Base-by-base conservation (phyloP, 2,888 invertebrate species). In the Xanthorhoe designata region DNA sequence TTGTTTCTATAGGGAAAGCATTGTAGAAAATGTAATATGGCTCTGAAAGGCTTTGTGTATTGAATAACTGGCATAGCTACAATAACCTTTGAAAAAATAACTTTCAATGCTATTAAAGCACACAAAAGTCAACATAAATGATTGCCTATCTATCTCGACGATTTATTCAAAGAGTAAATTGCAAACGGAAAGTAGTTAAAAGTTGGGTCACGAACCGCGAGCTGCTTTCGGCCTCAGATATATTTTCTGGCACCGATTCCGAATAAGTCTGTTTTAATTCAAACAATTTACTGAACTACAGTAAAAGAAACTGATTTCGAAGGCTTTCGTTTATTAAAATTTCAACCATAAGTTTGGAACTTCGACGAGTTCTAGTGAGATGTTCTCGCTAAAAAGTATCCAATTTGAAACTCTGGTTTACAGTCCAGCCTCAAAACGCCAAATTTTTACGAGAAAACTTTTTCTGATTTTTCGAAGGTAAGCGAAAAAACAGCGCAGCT, bases 391-490 rank as follows among this genome's bases (percentile, higher is more conserved):
- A 83, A 85, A 84, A 86, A 85, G 77, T 79, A 75, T 76, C 78
- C 73, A 76, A 76, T 78, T 80, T 69, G 69, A 80, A 86, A 84
- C 77, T 82, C 79, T 79, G 82, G 82, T 85, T 86, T 86, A 85
- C 86, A 83, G 85, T 85, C 84, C 79, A 74, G 80, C 81, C 75
- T 75, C 77, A 80, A 83, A 85, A 87, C 76, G 75, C 74, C 79
- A 82, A 78, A 85, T 85, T 87, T 87, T 90, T 89, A 89, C 83
- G 87, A 86, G 84, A 75, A 82, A 89, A 90, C 82, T 90, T 89
- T 70, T 85, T 79, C 80, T 81, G 82, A 84, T 85, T 81, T 84
- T 81, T 77, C 78, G 74, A 56, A 19, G 19, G 10, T 61, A 32
- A 49, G 42, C 67, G 64, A 78, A 80, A 76, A 73, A 75, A 71